A percentile compares a stretch with the other conserved stretches of the same genome.
These are phyloP conservation scores for Panulirus ornatus DNA, from an alignment of 1,140 invertebrate species.

Conservation along the genomic window DNA sequence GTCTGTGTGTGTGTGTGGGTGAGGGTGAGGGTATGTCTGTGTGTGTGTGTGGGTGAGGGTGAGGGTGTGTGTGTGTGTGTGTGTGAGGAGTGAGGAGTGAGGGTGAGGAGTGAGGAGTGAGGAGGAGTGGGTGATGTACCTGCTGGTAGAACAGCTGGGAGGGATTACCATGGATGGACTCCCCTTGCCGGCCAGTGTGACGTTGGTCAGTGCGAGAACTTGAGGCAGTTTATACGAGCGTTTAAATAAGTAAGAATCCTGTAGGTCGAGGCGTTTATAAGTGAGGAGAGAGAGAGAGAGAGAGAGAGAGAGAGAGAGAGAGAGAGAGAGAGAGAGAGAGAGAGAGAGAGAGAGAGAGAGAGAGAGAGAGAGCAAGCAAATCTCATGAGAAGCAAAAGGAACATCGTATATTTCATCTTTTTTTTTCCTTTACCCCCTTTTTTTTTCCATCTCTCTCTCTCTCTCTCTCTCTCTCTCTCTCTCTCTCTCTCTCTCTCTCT, in stretches of 20 bases:
- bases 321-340: conserved; percentile 36
- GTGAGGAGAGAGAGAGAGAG: conserved; percentile 21
- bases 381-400: not conserved
- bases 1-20: no score
- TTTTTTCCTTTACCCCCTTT: not conserved
- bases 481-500: not conserved
- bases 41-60: not conserved
- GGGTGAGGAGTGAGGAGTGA: not conserved
- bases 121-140: no score
- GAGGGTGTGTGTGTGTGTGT: no score
- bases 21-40: no score
- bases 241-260: no score
- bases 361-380: not conserved
- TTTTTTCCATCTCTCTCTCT: not conserved
- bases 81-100: not conserved
- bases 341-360: conserved; percentile 30
- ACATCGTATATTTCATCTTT: not conserved
- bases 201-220: no score
- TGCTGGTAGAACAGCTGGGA: no score
- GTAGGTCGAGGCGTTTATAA: no score
- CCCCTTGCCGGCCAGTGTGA: no score
- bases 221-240: no score
- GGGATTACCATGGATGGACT: no score
- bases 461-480: not conserved
- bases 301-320: conserved; percentile 36